Conservation (phyloP, 1,140 invertebrate genomes). For the Scylla paramamosain region DNA sequence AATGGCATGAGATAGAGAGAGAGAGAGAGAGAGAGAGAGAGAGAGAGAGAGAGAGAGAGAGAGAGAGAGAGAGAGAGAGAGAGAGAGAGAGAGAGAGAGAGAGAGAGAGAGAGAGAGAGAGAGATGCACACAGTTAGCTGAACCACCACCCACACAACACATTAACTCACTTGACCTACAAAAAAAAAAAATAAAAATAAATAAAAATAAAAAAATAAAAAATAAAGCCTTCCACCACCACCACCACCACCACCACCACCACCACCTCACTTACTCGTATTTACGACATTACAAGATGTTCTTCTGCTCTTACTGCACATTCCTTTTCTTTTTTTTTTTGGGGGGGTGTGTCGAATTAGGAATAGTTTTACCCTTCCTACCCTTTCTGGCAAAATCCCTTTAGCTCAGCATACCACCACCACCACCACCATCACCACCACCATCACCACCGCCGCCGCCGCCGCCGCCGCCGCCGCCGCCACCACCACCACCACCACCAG, state of each 20-base stretch:
- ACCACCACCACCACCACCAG: not conserved
- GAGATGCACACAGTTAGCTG: not conserved
- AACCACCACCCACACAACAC: not conserved
- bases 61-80: constrained; percentile 20
- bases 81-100: constrained; percentile 20
- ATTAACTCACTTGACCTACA: constrained; percentile 1
- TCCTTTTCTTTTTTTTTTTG: not conserved
- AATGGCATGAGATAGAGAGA: not conserved
- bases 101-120: constrained; percentile 7
- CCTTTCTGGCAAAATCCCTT: not conserved
- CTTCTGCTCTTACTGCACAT: not conserved
- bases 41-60: constrained; percentile 12
- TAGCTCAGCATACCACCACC: not conserved
- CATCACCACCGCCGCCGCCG: not conserved
- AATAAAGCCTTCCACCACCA: too few species aligned
- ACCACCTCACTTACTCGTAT: not conserved
- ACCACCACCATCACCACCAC: not conserved
- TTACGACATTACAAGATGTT: not conserved
- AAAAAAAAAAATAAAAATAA: not conserved
- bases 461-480: not conserved
- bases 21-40: not conserved
- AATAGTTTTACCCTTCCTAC: too few species aligned
- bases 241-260: too few species aligned
- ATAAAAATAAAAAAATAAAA: too few species aligned
- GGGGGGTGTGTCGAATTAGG: too few species aligned